Evolutionary conservation across 2,888 invertebrate species (phyloP), one percentile per base, ranked within the genome.

Genomic region (Metopia argyrocephala): DNA sequence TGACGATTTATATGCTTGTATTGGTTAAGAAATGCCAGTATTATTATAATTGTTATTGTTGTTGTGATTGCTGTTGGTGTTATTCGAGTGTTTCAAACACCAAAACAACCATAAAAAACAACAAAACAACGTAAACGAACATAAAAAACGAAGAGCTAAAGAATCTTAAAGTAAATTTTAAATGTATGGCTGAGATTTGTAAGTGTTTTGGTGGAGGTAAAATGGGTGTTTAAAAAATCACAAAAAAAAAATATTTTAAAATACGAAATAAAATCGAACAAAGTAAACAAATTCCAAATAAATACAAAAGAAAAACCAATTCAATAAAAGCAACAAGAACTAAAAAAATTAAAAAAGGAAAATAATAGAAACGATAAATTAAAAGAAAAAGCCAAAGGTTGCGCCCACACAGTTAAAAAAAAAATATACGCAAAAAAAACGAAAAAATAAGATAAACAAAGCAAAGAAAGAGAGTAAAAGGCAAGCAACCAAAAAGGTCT

Each of bases 381-480:
- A 69, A 48, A 12, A 28, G 5, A 20, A 28, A 23, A 62, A 57
- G 28, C 64, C n/a, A 64, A 56, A 64, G 64, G 28, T 64, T 73
- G 54, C 52, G 56, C 73, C 73, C 73, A 73, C 73, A 46, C 64
- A 62, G 23, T 3, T 52, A n/a, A 1, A 38, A 28, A 59, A 21
- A 21, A 23, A 2, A 59, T 6, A 50, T 50, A 18, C 3, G 5
- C 18, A 50, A n/a, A 20, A 18, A 50, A 3, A 50, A 15, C 50
- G 21, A 50, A 18, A 50, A 50, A 3, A 50, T n/a, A n/a, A n/a
- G n/a, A n/a, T n/a, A n/a, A n/a, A 50, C 5, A 15, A 12, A 46
- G 12, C 9, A 15, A 15, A 23, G 15, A 21, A 23, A 23, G 7
- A 52, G 25, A 50, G 5, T 4, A 61, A 38, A 61, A 46, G 23